Percentiles rank a stretch among this genome's conserved stretches.
Evolutionary conservation across 2,797 vertebrate species (phyloP).

Genomic region (Gymnocypris eckloni): DNA sequence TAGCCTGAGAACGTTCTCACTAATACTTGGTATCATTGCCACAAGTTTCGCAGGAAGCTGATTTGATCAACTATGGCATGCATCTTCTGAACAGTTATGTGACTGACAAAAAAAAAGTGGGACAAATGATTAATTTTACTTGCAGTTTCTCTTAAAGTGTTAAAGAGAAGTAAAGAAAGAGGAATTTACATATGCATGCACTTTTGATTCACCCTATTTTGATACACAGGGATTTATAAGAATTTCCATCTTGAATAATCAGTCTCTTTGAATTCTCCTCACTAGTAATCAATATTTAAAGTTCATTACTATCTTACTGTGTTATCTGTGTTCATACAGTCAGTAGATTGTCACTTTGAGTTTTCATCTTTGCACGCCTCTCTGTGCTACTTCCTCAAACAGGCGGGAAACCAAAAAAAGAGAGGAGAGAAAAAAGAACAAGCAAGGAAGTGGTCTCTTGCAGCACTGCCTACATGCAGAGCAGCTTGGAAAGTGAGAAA

Average conservation of each 20-base stretch:
- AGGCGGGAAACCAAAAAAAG: constrained; percentile 56
- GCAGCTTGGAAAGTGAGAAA: too few species aligned
- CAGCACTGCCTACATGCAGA: too few species aligned
- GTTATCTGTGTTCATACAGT: not conserved
- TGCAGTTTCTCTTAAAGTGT: constrained; percentile 1
- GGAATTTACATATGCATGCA: not conserved
- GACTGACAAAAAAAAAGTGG: not conserved
- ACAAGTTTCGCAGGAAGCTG: not conserved
- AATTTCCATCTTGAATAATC: not conserved
- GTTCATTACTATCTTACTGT: not conserved
- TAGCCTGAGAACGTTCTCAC: not conserved
- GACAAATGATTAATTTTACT: not conserved
- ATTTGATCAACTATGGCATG: not conserved
- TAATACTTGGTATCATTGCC: not conserved
- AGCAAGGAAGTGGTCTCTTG: too few species aligned
- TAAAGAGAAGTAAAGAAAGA: constrained; percentile 28
- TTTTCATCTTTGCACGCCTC: constrained; percentile 25
- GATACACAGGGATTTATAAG: not conserved
- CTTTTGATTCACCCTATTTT: not conserved
- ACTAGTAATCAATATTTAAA: not conserved
- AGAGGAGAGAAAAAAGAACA: too few species aligned
- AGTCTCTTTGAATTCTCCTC: not conserved
- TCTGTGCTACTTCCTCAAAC: constrained; percentile 60
- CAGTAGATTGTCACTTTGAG: not conserved
- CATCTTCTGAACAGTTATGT: not conserved